phyloP scores from a whole-genome alignment of 2,113 vertebrate species.

The Tyrannus savana region DNA sequence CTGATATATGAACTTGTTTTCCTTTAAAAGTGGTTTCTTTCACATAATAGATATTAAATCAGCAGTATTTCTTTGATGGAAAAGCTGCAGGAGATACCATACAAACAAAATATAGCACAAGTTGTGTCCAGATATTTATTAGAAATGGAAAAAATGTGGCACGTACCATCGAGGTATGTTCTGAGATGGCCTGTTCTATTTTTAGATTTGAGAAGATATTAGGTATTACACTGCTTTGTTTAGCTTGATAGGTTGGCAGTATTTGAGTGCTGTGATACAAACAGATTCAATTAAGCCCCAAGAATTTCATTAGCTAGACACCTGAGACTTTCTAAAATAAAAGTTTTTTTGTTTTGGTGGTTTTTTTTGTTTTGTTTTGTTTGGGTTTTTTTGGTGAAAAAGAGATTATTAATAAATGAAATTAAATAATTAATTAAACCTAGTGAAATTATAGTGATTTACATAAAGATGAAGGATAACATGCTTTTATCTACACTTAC shows the following conservation, averaged over 20 bases:
- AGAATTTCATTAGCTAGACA: not conserved
- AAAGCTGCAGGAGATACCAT: not conserved
- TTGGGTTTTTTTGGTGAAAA: not conserved
- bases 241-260: not conserved
- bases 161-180: not conserved
- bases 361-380: not conserved
- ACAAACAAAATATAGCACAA: not conserved
- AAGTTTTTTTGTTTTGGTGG: not conserved
- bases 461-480: not conserved
- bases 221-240: not conserved
- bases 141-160: not conserved
- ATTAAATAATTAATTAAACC: not conserved
- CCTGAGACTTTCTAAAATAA: not conserved
- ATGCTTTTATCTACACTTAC: not conserved
- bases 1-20: not conserved
- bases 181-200: not conserved
- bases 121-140: constrained; percentile 3
- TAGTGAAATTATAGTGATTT: not conserved
- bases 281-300: not conserved
- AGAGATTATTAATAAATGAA: not conserved
- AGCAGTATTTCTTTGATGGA: constrained; percentile 29
- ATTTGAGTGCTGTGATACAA: not conserved
- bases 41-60: not conserved
- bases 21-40: not conserved
- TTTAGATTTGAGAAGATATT: not conserved